Percentiles rank a stretch among this genome's conserved stretches.
These are phyloP conservation scores for Bellardia bayeri DNA, from an alignment of 2,888 invertebrate species.

Conservation along the genomic window DNA sequence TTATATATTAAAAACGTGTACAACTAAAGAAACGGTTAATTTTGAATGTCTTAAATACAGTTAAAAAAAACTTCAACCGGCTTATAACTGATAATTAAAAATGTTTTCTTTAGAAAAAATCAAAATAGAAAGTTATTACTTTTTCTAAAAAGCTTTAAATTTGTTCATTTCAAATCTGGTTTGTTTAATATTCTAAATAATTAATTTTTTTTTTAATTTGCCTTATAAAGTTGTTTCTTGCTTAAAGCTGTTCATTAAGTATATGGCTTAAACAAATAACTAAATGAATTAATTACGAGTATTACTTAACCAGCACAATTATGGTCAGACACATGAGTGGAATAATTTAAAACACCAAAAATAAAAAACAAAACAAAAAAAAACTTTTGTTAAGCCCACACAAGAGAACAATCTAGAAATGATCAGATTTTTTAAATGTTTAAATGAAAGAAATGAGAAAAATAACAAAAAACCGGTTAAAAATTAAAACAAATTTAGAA, in stretches of 20 bases:
- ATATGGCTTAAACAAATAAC: slow-evolving; percentile 14
- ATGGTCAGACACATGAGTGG: slow-evolving; percentile 18
- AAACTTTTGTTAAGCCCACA: slow-evolving; percentile 13
- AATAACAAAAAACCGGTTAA: too few relatives aligned
- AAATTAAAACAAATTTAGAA: too few relatives aligned
- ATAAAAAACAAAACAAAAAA: neutral
- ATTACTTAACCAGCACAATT: neutral
- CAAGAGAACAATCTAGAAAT: neutral
- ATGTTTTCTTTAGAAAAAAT: neutral
- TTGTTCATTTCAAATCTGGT: neutral
- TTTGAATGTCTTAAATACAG: too few relatives aligned
- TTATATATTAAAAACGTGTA: too few relatives aligned
- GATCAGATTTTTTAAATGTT: too few relatives aligned
- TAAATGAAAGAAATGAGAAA: too few relatives aligned
- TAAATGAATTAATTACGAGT: slow-evolving; percentile 35
- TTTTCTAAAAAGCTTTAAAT: neutral
- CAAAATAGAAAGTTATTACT: slow-evolving; percentile 20
- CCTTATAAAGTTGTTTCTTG: slow-evolving; percentile 17
- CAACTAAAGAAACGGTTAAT: too few relatives aligned
- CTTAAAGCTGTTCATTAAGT: neutral
- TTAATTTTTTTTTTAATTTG: neutral
- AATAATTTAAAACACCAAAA: neutral
- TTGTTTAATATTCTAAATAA: neutral
- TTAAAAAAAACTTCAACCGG: too few relatives aligned
- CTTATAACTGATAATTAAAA: too few relatives aligned